Percentiles rank a stretch among this genome's conserved stretches.
These are phyloP conservation scores for Heliconius hortense DNA, from an alignment of 2,888 invertebrate species.

Conservation along the genomic window DNA sequence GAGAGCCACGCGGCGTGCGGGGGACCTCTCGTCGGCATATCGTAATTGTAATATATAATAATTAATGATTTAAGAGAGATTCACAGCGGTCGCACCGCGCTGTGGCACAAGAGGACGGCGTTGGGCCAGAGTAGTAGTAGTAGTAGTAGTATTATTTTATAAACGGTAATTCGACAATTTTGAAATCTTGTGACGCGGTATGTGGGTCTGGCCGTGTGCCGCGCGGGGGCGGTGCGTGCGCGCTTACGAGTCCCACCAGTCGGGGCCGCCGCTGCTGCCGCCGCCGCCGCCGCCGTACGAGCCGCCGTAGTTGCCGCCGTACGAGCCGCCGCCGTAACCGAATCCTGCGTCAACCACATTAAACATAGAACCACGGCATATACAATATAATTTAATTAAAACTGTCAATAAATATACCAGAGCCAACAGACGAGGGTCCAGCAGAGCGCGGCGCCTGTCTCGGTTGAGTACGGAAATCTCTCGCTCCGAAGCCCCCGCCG, in stretches of 20 bases:
- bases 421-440: slow-evolving; percentile 63
- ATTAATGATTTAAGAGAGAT: slow-evolving; percentile 55
- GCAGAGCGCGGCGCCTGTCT: slow-evolving; percentile 70
- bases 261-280: slow-evolving; percentile 72
- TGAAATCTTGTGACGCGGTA: slow-evolving; percentile 31
- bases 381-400: too few species aligned
- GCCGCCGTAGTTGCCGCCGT: slow-evolving; percentile 75
- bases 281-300: slow-evolving; percentile 74
- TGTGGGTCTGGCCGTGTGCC: slow-evolving; percentile 24
- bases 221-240: slow-evolving; percentile 40
- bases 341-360: slow-evolving; percentile 50
- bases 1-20: slow-evolving; percentile 53
- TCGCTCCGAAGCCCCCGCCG: slow-evolving; percentile 73
- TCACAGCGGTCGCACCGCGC: slow-evolving; percentile 60
- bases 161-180: slow-evolving; percentile 28
- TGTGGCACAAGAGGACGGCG: slow-evolving; percentile 39
- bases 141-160: too few species aligned
- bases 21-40: slow-evolving; percentile 14
- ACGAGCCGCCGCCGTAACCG: slow-evolving; percentile 70
- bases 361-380: not conserved
- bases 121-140: slow-evolving; percentile 19
- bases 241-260: slow-evolving; percentile 78
- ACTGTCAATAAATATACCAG: slow-evolving; percentile 49
- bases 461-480: slow-evolving; percentile 76
- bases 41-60: slow-evolving; percentile 43